Evolutionary conservation across 1,140 invertebrate species (phyloP).

Genomic region (Samia ricini): DNA sequence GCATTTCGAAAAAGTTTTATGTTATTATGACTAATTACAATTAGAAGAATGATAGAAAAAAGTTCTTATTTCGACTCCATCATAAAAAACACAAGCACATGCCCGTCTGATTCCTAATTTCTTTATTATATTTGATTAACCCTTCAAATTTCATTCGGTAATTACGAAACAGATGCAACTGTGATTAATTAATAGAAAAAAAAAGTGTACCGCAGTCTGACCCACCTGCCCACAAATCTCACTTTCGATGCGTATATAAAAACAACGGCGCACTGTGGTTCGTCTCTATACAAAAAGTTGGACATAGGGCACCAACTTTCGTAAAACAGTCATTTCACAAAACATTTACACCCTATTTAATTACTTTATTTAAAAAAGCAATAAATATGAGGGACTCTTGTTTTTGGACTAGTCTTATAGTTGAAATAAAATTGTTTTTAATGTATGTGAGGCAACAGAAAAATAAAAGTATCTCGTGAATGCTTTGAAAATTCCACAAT

Average conservation of each 20-base stretch:
- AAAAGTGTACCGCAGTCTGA: slow-evolving; percentile 31
- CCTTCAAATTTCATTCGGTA: slow-evolving; percentile 47
- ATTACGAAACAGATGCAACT: slow-evolving; percentile 64
- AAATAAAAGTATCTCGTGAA: no score
- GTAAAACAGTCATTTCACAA: no score
- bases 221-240: slow-evolving; percentile 59
- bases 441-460: no score
- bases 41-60: background rate
- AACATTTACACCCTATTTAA: no score
- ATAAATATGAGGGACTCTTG: no score
- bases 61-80: no score
- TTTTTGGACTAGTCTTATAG: no score
- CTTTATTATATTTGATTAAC: slow-evolving; percentile 76
- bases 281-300: no score
- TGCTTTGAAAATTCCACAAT: no score
- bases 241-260: slow-evolving; percentile 53
- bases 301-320: no score
- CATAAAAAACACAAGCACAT: slow-evolving; percentile 37
- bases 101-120: slow-evolving; percentile 55
- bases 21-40: slow-evolving; percentile 9
- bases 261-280: slow-evolving; percentile 18
- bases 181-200: slow-evolving; percentile 67
- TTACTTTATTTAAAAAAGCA: no score
- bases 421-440: no score
- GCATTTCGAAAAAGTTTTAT: background rate